A percentile compares a stretch with the other conserved stretches of the same genome.
phyloP scores from a whole-genome alignment of 2,888 invertebrate genomes.

The Coenonympha arcania region DNA sequence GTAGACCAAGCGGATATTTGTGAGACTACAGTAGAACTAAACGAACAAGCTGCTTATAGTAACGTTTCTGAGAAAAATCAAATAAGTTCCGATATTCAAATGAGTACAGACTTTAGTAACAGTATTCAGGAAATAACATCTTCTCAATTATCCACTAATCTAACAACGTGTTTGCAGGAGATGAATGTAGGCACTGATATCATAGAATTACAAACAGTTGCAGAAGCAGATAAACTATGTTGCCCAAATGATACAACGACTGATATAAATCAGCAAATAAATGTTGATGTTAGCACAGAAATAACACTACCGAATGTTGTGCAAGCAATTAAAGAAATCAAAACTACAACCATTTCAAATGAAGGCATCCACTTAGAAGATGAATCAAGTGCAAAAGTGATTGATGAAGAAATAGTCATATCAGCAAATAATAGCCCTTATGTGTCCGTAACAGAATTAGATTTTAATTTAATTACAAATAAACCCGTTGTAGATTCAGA shows the following conservation, averaged over 20 bases:
- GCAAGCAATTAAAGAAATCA: neutral
- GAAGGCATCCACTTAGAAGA: neutral
- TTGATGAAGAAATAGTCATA: constrained; percentile 3
- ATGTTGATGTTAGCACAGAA: neutral
- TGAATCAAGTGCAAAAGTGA: neutral
- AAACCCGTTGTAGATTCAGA: neutral
- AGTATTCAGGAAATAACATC: neutral
- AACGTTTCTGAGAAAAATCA: neutral
- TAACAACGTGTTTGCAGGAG: neutral
- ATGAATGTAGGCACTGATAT: neutral
- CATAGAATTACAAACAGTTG: neutral
- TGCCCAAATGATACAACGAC: neutral
- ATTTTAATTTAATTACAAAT: constrained; percentile 2
- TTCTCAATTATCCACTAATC: neutral
- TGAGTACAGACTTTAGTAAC: neutral
- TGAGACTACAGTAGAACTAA: neutral
- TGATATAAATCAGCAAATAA: neutral
- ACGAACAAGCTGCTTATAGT: neutral
- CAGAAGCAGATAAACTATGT: neutral
- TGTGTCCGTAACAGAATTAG: constrained; percentile 7
- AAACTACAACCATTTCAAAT: neutral
- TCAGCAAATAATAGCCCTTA: constrained; percentile 8
- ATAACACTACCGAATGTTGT: neutral
- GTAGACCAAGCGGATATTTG: neutral
- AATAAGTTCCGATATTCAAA: neutral